Conservation (phyloP, 2,113 vertebrate species). For the Pterophyllum scalare region DNA sequence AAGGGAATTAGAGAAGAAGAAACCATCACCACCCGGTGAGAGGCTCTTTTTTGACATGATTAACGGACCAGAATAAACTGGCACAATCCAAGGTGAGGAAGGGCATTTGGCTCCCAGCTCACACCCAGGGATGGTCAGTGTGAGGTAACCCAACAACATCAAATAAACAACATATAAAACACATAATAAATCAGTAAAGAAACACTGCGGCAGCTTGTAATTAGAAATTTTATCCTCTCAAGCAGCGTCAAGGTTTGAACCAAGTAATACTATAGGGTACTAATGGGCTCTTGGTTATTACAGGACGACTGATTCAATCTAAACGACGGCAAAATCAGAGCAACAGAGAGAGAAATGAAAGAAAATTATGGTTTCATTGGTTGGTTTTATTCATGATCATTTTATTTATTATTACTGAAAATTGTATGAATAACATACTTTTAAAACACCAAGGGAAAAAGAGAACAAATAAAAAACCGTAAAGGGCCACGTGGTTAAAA, state of each 20-base stretch:
- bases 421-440: not conserved
- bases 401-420: too few species aligned
- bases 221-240: not conserved
- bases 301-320: not conserved
- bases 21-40: not conserved
- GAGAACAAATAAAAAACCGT: not conserved
- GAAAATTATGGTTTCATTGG: too few species aligned
- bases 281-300: not conserved
- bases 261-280: too few species aligned
- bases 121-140: not conserved
- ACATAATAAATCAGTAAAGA: constrained; percentile 52
- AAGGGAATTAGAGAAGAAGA: not conserved
- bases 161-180: constrained; percentile 50
- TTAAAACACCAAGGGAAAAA: not conserved
- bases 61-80: constrained; percentile 43
- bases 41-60: constrained; percentile 56
- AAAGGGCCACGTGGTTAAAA: not conserved
- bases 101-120: constrained; percentile 35
- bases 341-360: not conserved
- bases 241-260: not conserved
- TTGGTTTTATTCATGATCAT: too few species aligned
- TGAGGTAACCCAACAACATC: constrained; percentile 5
- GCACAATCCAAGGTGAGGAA: constrained; percentile 37
- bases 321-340: not conserved
- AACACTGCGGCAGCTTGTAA: constrained; percentile 13